phyloP scores from a whole-genome alignment of 2,797 vertebrate species.

The Crypturellus tataupa region DNA sequence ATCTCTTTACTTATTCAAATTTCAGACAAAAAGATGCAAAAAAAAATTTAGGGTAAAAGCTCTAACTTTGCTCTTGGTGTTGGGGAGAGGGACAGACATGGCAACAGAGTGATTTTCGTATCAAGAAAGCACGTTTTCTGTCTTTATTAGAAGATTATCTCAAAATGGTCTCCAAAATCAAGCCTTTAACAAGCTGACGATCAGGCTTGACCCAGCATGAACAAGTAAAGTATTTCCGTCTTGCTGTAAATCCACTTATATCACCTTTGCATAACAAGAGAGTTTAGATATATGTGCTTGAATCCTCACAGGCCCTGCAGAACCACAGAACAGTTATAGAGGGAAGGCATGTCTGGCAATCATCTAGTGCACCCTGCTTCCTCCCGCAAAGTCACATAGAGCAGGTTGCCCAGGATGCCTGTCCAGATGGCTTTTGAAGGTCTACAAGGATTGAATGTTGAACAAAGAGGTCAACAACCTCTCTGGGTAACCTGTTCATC shows the following conservation, averaged over 20 bases:
- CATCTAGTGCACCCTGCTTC: no score
- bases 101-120: background rate
- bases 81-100: background rate
- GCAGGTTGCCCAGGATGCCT: no score
- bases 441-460: no score
- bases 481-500: background rate
- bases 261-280: background rate
- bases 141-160: background rate
- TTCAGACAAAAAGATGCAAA: background rate
- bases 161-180: rapidly evolving
- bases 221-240: background rate
- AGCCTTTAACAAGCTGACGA: background rate
- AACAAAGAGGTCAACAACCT: no score
- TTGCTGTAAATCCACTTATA: background rate
- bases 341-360: no score
- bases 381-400: no score
- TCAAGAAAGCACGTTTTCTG: background rate
- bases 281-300: background rate
- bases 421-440: no score
- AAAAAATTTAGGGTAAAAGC: background rate
- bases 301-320: background rate
- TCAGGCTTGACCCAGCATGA: background rate
- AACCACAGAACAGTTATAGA: no score
- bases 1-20: background rate
- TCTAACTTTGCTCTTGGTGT: slow-evolving; percentile 59